Conservation (phyloP, 2,113 vertebrate genomes). For the Silurus meridionalis region DNA sequence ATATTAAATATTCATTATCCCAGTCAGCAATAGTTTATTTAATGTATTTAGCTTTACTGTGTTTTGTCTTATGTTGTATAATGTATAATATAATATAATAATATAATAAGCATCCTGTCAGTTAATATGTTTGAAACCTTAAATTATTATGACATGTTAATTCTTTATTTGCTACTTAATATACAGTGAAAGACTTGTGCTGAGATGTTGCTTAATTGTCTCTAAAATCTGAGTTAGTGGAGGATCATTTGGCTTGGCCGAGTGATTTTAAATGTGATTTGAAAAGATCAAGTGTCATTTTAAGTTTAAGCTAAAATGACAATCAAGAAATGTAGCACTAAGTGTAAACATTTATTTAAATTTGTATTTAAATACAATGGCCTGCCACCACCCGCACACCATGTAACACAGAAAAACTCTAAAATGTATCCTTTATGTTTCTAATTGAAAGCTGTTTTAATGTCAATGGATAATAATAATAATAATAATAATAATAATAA, state of each 20-base stretch:
- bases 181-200: not conserved
- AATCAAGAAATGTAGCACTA: conserved; percentile 57
- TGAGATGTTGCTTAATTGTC: conserved; percentile 12
- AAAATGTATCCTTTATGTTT: conserved; percentile 13
- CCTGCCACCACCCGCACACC: conserved; percentile 23
- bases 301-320: conserved; percentile 46
- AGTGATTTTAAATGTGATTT: conserved; percentile 62
- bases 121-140: not conserved
- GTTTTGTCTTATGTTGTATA: not conserved
- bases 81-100: no score
- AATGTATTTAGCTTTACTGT: not conserved
- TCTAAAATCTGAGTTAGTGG: conserved; percentile 48
- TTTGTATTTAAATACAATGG: conserved; percentile 29
- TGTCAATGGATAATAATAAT: not conserved
- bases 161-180: not conserved
- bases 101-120: not conserved
- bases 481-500: no score
- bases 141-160: not conserved
- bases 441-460: conserved; percentile 28
- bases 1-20: no score
- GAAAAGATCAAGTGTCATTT: conserved; percentile 33
- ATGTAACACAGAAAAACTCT: conserved; percentile 10
- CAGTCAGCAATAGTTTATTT: no score
- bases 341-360: conserved; percentile 39
- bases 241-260: conserved; percentile 74